Conservation (phyloP, 1,140 invertebrate genomes). For the Drosophila equinoxialis region DNA sequence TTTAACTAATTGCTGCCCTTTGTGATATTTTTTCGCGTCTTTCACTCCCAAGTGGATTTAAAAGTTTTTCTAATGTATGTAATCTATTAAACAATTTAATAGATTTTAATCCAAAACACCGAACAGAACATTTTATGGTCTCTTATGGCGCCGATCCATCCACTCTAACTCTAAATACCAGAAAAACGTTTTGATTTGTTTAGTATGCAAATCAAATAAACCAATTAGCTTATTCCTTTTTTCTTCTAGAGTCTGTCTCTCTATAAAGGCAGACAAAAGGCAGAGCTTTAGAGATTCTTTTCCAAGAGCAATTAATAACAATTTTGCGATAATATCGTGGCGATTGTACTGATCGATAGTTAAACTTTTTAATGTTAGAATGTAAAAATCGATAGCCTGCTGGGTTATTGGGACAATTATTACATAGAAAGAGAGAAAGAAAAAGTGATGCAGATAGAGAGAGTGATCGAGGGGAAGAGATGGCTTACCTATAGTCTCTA, state of each 20-base stretch:
- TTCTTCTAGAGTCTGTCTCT: background rate
- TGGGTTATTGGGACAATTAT: conserved; percentile 80
- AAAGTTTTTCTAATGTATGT: conserved; percentile 11
- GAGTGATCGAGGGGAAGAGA: conserved; percentile 8
- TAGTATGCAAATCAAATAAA: conserved; percentile 60
- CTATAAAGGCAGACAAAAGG: conserved; percentile 36
- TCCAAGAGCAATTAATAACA: conserved; percentile 64
- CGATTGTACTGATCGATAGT: conserved; percentile 55
- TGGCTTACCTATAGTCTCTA: conserved; percentile 49
- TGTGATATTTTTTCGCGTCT: too few species aligned
- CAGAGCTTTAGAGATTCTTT: conserved; percentile 43
- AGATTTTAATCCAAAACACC: conserved; percentile 22
- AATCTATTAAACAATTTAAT: conserved; percentile 40
- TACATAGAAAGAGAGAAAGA: conserved; percentile 12
- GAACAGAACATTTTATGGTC: conserved; percentile 52
- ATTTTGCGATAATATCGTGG: conserved; percentile 75
- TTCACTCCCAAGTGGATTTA: too few species aligned
- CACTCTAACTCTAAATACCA: conserved; percentile 58
- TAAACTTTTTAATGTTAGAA: conserved; percentile 67
- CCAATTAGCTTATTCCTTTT: conserved; percentile 39
- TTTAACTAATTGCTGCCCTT: too few species aligned
- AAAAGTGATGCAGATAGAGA: background rate
- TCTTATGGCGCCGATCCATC: conserved; percentile 26
- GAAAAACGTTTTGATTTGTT: conserved; percentile 70
- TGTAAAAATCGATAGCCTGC: conserved; percentile 76